Evolutionary conservation across 2,113 vertebrate species (phyloP), one percentile per base, ranked within the genome.

Genomic region (Caloenas nicobarica): DNA sequence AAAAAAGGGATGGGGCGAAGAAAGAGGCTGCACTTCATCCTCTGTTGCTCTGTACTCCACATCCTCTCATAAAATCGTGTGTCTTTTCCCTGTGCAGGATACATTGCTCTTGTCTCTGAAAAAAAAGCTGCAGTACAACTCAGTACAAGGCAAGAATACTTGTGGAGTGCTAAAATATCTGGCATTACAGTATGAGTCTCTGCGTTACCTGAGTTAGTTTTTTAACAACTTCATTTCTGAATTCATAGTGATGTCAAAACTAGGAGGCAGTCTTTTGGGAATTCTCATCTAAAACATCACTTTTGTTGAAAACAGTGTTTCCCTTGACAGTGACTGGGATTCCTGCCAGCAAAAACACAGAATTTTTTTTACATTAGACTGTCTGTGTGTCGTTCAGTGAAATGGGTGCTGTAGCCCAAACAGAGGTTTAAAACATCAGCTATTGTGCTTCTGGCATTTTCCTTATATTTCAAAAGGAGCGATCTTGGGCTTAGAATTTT

Each of bases 381-480:
- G 8, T 79, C 91, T 82, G 69, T 68, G 72, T 94, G 54, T 71
- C 77, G 91, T 81, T 88, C 94, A 85, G 29, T 71, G 22, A 81
- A 96, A 88, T 54, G 33, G 44, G 89, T 72, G 29, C 29, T 56
- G 18, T 54, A 81, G 60, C 60, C 33, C 31, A 83, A 38, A 90
- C 56, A 80, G 76, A 48, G 64, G 31, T 91, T 84, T 61, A 71
- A 71, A 86, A 91, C 46, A 66, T 79, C 79, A 74, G 57, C 68
- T 87, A 83, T 58, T 80, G 34, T 62, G 65, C 69, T 81, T 80
- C 29, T 71, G n/a, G 28, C 51, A 57, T 82, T 88, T 94, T 78
- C 36, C 10, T 76, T n/a, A 88, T 72, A 57, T 96, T 92, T 95
- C 42, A 89, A 93, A 89, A 94, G 36, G 13, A 81, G 7, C 14